Evolutionary conservation across 1,140 invertebrate genomes (phyloP).

Genomic region (Magallana ariakensis): DNA sequence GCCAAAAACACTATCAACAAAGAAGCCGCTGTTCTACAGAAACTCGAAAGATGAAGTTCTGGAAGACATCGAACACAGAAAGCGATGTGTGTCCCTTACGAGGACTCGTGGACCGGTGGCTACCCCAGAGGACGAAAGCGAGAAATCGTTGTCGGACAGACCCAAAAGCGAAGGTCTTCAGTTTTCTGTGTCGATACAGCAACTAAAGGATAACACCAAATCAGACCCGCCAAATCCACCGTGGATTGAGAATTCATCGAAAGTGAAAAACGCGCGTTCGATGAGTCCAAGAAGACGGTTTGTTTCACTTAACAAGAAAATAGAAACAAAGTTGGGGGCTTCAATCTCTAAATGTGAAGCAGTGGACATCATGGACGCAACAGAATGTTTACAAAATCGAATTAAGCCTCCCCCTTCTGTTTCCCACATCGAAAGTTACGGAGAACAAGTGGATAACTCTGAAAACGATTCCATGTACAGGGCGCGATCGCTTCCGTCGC

Average conservation of each 20-base stretch:
- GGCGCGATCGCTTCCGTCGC: conserved; percentile 52
- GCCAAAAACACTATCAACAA: conserved; percentile 53
- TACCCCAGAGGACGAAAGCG: background rate
- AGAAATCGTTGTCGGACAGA: background rate
- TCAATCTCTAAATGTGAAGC: conserved; percentile 56
- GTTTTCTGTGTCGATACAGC: conserved; percentile 53
- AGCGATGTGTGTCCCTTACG: conserved; percentile 39
- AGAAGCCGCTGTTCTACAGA: conserved; percentile 55
- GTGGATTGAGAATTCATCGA: conserved; percentile 51
- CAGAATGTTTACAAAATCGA: conserved; percentile 42
- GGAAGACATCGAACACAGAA: conserved; percentile 49
- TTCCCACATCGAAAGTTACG: conserved; percentile 3
- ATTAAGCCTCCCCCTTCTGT: background rate
- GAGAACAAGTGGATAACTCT: background rate
- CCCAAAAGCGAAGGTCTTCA: conserved; percentile 49
- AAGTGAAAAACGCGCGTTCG: conserved; percentile 50
- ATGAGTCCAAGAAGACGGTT: conserved; percentile 53
- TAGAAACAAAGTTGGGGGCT: conserved; percentile 37
- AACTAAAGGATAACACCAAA: conserved; percentile 43
- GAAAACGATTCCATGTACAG: conserved; percentile 49
- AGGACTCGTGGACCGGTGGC: conserved; percentile 30
- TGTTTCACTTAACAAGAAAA: conserved; percentile 48
- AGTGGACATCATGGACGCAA: conserved; percentile 58
- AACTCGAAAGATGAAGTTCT: conserved; percentile 46
- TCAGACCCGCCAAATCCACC: conserved; percentile 5